phyloP scores from a whole-genome alignment of 2,888 invertebrate genomes.

The Perdita meconis region DNA sequence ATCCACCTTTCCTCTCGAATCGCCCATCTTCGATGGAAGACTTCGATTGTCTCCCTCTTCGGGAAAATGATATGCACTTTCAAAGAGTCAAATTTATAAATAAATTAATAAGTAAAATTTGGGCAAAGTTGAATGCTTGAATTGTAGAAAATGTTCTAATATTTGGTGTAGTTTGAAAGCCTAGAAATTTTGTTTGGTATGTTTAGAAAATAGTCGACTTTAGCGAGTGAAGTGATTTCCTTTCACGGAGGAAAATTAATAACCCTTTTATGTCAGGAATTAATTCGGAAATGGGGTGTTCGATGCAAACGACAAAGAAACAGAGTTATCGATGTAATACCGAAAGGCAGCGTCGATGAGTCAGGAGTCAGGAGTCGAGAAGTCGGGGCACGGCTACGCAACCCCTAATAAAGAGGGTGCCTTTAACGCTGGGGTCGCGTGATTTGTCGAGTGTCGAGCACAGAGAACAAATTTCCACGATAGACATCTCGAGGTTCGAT shows the following conservation, averaged over 20 bases:
- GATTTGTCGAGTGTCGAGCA: slow-evolving; percentile 53
- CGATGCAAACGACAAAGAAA: neutral
- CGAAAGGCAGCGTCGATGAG: slow-evolving; percentile 68
- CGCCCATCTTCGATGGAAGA: slow-evolving; percentile 11
- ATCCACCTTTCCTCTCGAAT: slow-evolving; percentile 46
- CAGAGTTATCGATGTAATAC: slow-evolving; percentile 70
- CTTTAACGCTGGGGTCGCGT: slow-evolving; percentile 54
- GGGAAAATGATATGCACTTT: neutral
- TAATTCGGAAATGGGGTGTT: neutral
- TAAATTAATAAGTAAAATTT: too few relatives aligned
- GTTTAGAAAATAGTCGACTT: too few relatives aligned
- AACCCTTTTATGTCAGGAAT: neutral
- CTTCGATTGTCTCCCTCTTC: neutral
- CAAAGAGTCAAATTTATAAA: too few relatives aligned
- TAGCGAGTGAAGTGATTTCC: too few relatives aligned
- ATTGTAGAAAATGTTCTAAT: too few relatives aligned
- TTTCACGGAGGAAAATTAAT: neutral
- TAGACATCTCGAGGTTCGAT: slow-evolving; percentile 42
- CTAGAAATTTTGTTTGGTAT: too few relatives aligned
- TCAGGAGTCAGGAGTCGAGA: slow-evolving; percentile 62
- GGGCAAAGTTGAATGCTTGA: too few relatives aligned
- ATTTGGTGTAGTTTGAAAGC: too few relatives aligned
- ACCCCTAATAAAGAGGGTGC: slow-evolving; percentile 50
- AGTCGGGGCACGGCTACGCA: slow-evolving; percentile 51
- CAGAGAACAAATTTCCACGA: slow-evolving; percentile 41